Evolutionary conservation across 2,888 invertebrate genomes (phyloP).

Genomic region (Dryomyza anilis): DNA sequence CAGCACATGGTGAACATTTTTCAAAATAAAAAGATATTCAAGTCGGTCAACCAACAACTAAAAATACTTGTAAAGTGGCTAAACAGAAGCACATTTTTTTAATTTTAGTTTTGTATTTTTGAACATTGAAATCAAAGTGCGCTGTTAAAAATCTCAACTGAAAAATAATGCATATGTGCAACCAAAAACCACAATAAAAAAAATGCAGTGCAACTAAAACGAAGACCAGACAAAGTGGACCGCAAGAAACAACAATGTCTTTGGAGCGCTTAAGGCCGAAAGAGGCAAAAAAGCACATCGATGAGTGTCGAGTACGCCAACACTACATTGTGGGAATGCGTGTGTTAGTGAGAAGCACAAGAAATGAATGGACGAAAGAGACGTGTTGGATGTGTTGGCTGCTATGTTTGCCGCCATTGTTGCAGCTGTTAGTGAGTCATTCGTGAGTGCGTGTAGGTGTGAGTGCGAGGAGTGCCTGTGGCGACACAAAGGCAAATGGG

Average conservation of each 20-base stretch:
- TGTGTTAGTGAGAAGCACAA: not conserved
- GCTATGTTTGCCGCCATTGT: slow-evolving; percentile 7
- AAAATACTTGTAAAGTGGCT: not conserved
- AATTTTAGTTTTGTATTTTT: not conserved
- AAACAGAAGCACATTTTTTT: no score
- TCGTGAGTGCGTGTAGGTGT: not conserved
- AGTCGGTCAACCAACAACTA: not conserved
- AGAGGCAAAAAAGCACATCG: not conserved
- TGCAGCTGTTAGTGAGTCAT: slow-evolving; percentile 20
- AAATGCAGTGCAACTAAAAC: no score
- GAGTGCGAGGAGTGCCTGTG: not conserved
- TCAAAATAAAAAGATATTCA: not conserved
- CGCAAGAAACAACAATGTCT: no score
- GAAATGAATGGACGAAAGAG: not conserved
- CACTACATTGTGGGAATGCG: no score
- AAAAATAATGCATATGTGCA: not conserved
- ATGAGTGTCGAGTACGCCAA: not conserved
- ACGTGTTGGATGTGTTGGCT: not conserved
- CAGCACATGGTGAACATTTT: not conserved
- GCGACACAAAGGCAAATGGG: not conserved
- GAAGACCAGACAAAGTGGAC: no score
- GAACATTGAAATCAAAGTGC: not conserved
- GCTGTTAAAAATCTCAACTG: not conserved
- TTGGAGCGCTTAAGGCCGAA: not conserved
- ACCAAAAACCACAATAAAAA: not conserved